phyloP scores from a whole-genome alignment of 2,797 vertebrate species.

The Bryconaethiops microstoma region DNA sequence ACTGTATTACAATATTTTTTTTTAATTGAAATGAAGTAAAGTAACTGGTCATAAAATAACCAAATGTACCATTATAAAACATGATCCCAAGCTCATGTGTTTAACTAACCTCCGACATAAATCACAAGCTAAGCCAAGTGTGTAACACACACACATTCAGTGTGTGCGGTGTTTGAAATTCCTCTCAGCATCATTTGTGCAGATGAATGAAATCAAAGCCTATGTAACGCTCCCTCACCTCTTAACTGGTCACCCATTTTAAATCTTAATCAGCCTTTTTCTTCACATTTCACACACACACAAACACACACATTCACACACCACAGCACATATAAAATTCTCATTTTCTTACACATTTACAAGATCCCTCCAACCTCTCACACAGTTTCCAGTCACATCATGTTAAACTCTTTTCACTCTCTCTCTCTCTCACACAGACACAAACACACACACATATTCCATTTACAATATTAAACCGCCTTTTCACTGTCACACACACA shows the following conservation, averaged over 20 bases:
- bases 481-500: neutral
- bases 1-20: too few relatives aligned
- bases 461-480: neutral
- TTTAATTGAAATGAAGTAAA: too few relatives aligned
- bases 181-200: neutral
- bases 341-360: too few relatives aligned
- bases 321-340: neutral
- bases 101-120: neutral
- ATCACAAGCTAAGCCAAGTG: neutral
- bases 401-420: neutral
- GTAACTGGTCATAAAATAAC: too few relatives aligned
- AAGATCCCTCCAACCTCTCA: too few relatives aligned
- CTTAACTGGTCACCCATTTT: neutral
- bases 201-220: neutral
- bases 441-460: neutral
- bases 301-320: neutral
- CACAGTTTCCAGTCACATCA: too few relatives aligned
- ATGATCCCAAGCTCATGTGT: neutral
- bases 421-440: neutral
- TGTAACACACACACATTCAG: neutral
- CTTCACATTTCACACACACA: constrained; percentile 54
- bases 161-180: neutral
- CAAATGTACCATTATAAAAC: too few relatives aligned
- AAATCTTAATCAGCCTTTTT: constrained; percentile 64
- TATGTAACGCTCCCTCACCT: neutral